A percentile compares a stretch with the other conserved stretches of the same genome.
phyloP scores from a whole-genome alignment of 2,888 invertebrate genomes.

The Galeruca laticollis region DNA sequence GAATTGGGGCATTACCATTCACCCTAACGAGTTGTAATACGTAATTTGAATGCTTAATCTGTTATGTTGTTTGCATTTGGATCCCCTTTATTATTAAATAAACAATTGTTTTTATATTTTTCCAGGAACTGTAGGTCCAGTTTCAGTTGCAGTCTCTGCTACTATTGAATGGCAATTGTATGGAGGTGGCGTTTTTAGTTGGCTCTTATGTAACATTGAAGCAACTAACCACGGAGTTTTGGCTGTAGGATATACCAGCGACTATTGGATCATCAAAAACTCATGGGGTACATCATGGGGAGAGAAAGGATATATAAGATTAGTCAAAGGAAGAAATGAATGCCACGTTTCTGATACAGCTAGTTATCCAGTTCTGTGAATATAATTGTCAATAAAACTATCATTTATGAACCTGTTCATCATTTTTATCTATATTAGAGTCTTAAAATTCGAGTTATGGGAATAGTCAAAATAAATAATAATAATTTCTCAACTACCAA shows the following conservation, averaged over 20 bases:
- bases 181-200: slow-evolving; percentile 82
- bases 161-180: slow-evolving; percentile 81
- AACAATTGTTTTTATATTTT: background rate
- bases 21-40: too few species aligned
- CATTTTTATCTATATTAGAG: background rate
- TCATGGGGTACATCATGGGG: slow-evolving; percentile 61
- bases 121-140: slow-evolving; percentile 84
- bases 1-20: too few species aligned
- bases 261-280: slow-evolving; percentile 74
- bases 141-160: slow-evolving; percentile 91
- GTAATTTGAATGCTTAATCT: too few species aligned
- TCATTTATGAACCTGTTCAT: background rate
- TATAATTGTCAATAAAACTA: background rate
- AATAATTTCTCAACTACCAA: too few species aligned
- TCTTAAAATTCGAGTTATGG: too few species aligned
- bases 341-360: slow-evolving; percentile 71
- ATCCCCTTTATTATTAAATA: too few species aligned
- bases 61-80: too few species aligned
- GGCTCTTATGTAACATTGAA: slow-evolving; percentile 73
- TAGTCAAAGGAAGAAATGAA: slow-evolving; percentile 70
- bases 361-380: background rate
- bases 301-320: slow-evolving; percentile 53
- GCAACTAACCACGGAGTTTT: slow-evolving; percentile 84
- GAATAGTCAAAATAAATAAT: too few species aligned
- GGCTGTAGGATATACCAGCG: slow-evolving; percentile 77